Evolutionary conservation across 1,140 invertebrate species (phyloP).

Genomic region (Drosophila nasuta): DNA sequence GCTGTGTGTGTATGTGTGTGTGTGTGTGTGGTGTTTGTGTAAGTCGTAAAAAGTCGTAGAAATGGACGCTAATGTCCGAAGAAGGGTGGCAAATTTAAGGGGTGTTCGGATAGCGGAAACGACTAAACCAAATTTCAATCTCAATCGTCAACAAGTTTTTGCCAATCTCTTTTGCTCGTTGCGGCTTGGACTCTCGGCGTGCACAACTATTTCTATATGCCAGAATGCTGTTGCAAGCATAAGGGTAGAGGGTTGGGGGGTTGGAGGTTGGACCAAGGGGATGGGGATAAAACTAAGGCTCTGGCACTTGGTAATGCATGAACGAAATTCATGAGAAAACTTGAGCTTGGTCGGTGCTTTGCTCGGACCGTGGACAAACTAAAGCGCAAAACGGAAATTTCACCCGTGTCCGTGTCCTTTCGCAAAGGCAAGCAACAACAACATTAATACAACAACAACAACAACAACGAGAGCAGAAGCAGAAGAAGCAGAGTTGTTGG

Average conservation of each 20-base stretch:
- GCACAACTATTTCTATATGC: slow-evolving; percentile 71
- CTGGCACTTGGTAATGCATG: slow-evolving; percentile 70
- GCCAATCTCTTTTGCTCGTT: slow-evolving; percentile 36
- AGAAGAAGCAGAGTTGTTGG: slow-evolving; percentile 21
- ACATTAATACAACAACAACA: slow-evolving; percentile 10
- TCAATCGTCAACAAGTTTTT: slow-evolving; percentile 81
- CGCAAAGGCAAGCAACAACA: slow-evolving; percentile 52
- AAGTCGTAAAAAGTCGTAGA: slow-evolving; percentile 10
- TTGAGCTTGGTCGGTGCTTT: slow-evolving; percentile 54
- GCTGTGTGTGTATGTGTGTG: neutral
- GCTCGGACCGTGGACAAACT: slow-evolving; percentile 46
- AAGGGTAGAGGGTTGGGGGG: neutral
- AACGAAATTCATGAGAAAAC: slow-evolving; percentile 80
- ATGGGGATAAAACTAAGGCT: slow-evolving; percentile 5
- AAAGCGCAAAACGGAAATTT: slow-evolving; percentile 71
- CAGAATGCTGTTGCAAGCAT: slow-evolving; percentile 10
- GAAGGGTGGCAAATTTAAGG: slow-evolving; percentile 23
- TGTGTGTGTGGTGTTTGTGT: neutral
- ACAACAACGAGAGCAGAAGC: slow-evolving; percentile 18
- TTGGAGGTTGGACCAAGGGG: neutral
- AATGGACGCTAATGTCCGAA: slow-evolving; percentile 51
- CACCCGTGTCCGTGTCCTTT: slow-evolving; percentile 63
- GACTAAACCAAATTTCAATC: slow-evolving; percentile 78
- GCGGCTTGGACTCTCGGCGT: slow-evolving; percentile 34
- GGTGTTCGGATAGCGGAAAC: slow-evolving; percentile 26